phyloP scores from a whole-genome alignment of 2,113 vertebrate genomes.

The Seriola quinqueradiata region DNA sequence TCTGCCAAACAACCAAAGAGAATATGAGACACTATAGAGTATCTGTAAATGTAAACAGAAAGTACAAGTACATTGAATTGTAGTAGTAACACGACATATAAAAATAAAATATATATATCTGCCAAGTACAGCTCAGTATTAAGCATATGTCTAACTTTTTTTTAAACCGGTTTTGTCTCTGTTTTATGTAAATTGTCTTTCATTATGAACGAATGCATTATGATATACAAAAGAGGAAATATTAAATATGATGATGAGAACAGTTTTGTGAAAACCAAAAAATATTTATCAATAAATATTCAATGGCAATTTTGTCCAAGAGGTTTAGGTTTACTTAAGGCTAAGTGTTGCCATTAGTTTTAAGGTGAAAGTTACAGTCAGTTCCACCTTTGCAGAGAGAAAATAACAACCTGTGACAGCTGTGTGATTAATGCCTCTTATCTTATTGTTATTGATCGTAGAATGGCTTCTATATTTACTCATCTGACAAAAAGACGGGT shows the following conservation, averaged over 20 bases:
- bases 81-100: neutral
- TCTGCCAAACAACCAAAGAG: slow-evolving; percentile 53
- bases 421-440: slow-evolving; percentile 8
- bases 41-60: neutral
- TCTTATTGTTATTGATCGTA: slow-evolving; percentile 40
- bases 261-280: neutral
- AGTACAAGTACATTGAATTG: neutral
- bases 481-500: slow-evolving; percentile 16
- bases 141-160: no score
- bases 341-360: neutral
- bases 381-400: neutral
- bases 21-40: neutral
- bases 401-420: neutral
- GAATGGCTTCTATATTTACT: slow-evolving; percentile 34
- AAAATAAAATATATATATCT: neutral
- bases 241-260: neutral
- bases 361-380: neutral
- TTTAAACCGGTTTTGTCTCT: no score
- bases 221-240: no score
- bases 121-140: no score
- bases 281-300: no score
- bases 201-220: neutral
- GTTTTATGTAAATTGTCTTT: neutral
- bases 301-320: neutral
- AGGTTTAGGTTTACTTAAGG: neutral